These are phyloP conservation scores for Eutolmus rufibarbis DNA, from an alignment of 2,888 invertebrate species.

Conservation along the genomic window DNA sequence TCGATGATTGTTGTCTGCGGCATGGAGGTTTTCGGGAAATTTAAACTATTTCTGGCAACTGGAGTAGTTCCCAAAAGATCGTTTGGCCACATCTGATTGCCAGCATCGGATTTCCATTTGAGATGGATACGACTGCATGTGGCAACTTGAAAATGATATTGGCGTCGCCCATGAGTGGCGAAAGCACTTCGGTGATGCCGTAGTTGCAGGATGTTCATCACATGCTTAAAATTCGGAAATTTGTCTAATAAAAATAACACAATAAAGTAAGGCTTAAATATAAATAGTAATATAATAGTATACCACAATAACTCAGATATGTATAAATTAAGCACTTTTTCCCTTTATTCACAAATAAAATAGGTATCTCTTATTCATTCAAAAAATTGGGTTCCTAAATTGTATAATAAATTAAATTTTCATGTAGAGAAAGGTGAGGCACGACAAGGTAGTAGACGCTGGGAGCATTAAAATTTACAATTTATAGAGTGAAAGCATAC, in stretches of 20 bases:
- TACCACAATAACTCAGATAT: too few species aligned
- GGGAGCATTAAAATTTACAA: too few species aligned
- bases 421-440: too few species aligned
- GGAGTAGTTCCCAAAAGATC: not conserved
- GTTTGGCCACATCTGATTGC: slow-evolving; percentile 23
- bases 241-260: not conserved
- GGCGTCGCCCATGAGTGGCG: not conserved
- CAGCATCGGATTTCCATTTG: slow-evolving; percentile 23
- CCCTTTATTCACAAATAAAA: too few species aligned
- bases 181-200: not conserved
- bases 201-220: not conserved
- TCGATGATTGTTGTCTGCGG: slow-evolving; percentile 34
- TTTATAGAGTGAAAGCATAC: too few species aligned
- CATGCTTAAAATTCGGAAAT: not conserved
- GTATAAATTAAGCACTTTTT: too few species aligned
- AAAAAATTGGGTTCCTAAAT: too few species aligned
- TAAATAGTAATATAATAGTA: too few species aligned
- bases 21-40: not conserved
- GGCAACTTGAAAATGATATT: slow-evolving; percentile 24
- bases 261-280: too few species aligned
- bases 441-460: too few species aligned
- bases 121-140: slow-evolving; percentile 1
- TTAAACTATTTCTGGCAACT: slow-evolving; percentile 27
- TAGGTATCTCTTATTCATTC: too few species aligned
- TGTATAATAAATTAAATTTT: too few species aligned